Conservation (phyloP, 2,113 vertebrate genomes). For the Myocastor coypus region DNA sequence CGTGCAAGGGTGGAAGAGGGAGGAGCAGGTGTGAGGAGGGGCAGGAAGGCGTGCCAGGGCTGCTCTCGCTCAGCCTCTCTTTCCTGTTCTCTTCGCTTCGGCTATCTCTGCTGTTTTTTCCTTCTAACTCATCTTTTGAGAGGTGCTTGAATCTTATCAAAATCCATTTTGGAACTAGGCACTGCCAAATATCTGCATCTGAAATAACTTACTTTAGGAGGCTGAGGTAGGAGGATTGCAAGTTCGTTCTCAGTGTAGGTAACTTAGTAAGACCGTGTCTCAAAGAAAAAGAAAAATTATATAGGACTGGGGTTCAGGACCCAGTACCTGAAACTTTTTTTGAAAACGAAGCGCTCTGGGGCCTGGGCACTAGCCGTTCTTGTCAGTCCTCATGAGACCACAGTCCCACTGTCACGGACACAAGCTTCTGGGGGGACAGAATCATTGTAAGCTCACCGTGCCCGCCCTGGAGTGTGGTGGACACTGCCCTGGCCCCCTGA, state of each 20-base stretch:
- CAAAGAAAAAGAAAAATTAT: not conserved
- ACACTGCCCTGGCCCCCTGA: not conserved
- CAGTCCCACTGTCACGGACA: too few relatives aligned
- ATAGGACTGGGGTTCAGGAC: not conserved
- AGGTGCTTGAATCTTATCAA: not conserved
- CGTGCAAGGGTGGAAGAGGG: not conserved
- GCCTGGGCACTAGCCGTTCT: too few relatives aligned
- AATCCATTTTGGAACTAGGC: not conserved
- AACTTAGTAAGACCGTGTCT: not conserved
- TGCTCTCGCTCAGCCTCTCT: too few relatives aligned
- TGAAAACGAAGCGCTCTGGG: not conserved
- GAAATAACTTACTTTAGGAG: not conserved
- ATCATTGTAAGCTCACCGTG: not conserved
- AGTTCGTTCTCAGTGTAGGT: not conserved
- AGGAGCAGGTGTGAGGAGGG: not conserved
- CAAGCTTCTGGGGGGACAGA: not conserved
- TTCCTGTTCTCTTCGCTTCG: not conserved
- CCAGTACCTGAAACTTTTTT: too few relatives aligned
- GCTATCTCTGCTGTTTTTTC: not conserved
- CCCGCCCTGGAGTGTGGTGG: not conserved
- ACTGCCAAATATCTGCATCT: not conserved
- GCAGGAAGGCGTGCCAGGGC: not conserved
- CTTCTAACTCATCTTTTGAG: not conserved
- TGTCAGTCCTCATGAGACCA: not conserved
- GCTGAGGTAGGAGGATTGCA: not conserved